Evolutionary conservation across 2,888 invertebrate genomes (phyloP).

Genomic region (Erebia aethiops): DNA sequence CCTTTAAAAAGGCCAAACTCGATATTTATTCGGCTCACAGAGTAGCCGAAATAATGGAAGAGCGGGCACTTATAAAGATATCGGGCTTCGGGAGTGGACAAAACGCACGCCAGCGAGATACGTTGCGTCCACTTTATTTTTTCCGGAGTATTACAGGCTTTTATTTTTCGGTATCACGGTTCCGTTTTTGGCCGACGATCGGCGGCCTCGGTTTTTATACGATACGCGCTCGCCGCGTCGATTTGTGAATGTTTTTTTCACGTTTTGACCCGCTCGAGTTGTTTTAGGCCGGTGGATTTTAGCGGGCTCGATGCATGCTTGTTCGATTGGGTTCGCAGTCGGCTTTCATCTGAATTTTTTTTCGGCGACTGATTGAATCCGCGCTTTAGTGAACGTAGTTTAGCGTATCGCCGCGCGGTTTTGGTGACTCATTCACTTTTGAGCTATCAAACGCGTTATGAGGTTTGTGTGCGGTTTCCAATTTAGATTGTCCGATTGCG

Average conservation of each 20-base stretch:
- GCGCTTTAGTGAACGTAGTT: constrained; percentile 79
- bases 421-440: constrained; percentile 74
- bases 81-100: constrained; percentile 56
- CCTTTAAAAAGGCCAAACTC: constrained; percentile 25
- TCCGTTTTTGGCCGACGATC: constrained; percentile 80
- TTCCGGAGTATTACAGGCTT: constrained; percentile 74
- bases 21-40: constrained; percentile 33
- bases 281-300: constrained; percentile 80
- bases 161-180: constrained; percentile 83
- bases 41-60: constrained; percentile 43
- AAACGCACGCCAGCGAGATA: constrained; percentile 49
- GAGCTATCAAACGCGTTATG: constrained; percentile 55
- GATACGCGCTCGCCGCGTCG: constrained; percentile 69
- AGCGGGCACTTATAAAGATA: constrained; percentile 66
- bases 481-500: constrained; percentile 48
- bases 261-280: constrained; percentile 73
- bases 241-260: constrained; percentile 76
- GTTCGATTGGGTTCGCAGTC: constrained; percentile 76
- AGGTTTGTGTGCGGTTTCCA: constrained; percentile 54
- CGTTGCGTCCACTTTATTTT: constrained; percentile 71
- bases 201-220: constrained; percentile 77
- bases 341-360: constrained; percentile 62
- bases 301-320: constrained; percentile 66
- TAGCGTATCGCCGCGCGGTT: constrained; percentile 66
- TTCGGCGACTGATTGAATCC: constrained; percentile 77